Evolutionary conservation across 2,888 invertebrate genomes (phyloP), one percentile per base, ranked within the genome.

Genomic region (Mellilla xanthometata): DNA sequence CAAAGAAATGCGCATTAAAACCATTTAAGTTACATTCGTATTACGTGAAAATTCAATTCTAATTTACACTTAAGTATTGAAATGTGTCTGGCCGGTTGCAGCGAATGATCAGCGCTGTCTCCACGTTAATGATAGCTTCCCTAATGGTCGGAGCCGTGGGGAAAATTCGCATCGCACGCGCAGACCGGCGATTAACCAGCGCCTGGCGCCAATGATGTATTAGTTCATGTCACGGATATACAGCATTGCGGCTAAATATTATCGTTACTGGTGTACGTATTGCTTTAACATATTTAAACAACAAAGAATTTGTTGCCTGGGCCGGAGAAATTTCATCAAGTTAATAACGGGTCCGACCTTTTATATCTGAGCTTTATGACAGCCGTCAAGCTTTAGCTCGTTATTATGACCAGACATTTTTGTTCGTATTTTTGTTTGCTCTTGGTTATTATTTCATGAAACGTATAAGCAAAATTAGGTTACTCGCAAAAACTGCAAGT

Each of bases 41-140:
- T 58, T 55, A 58, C 49, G 38, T 53, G 52, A 49, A 60, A 59
- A 64, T 72, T 75, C 65, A 72, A 75, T 73, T 68, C 58, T 58
- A 62, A 68, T 73, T 68, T 67, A 58, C 60, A 52, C 54, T 52
- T 54, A 52, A 57, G 59, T 60, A 52, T 68, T 65, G 62, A 63
- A 70, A 65, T 62, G 68, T 64, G 63, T 56, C 57, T 56, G 64
- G 61, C 74, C 68, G 67, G 72, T 72, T 68, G 60, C 63, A 62
- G 62, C 63, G 56, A 63, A 67, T 65, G 75, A 76, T 74, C 80
- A 79, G 72, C 76, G 74, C 78, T 74, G 85, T 84, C 83, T 82
- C 81, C 80, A 65, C 58, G 65, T 67, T 84, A 87, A 87, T 86
- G 84, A 85, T 77, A 81, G 81, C 81, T 85, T 84, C 81, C 82